Evolutionary conservation across 2,797 vertebrate genomes (phyloP), one percentile per base, ranked within the genome.

Genomic region (Delichon dasypus): DNA sequence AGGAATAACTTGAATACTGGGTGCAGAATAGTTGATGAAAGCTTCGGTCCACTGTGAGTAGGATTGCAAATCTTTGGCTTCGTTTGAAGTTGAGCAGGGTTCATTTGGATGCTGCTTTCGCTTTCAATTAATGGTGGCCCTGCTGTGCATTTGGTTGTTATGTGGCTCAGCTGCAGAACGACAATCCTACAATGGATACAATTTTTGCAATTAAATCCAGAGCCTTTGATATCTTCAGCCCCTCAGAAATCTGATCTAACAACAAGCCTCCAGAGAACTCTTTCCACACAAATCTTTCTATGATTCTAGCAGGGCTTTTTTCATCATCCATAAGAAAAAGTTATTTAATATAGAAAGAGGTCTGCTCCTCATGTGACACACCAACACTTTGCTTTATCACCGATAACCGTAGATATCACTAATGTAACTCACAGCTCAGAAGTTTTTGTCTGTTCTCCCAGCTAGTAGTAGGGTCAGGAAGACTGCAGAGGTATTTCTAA

Each of bases 361-460:
- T 58, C 32, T 89, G 57, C 58, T 93, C 32, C 71, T 87, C 54
- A 36, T 50, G 75, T 38, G 60, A 85, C 17, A 25, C 5, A 13
- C 38, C 73, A 75, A 25, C 16, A 54, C 17, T 70, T 88, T 30
- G 74, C 80, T 85, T 95, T 85, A 74, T 81, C 53, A 30, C 22
- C 61, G 64, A 65, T 55, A 84, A 77, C 57, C 30, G 14, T 12
- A 71, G 29, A 42, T 90, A 82, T 34, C 62, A 44, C 58, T 79
- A 81, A 81, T 76, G 16, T 68, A 57, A 50, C 61, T 91, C 34
- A 64, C 11, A 90, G 68, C 13, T 84, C 75, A 68, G 72, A 61
- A 93, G 84, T 77, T 75, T 80, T 88, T 87, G 94, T 89, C 48
- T 91, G 22, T 77, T 88, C 47, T 94, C 38, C 27, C 85, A 90